These are phyloP conservation scores for Blera fallax DNA, from an alignment of 2,888 invertebrate genomes.

Conservation along the genomic window DNA sequence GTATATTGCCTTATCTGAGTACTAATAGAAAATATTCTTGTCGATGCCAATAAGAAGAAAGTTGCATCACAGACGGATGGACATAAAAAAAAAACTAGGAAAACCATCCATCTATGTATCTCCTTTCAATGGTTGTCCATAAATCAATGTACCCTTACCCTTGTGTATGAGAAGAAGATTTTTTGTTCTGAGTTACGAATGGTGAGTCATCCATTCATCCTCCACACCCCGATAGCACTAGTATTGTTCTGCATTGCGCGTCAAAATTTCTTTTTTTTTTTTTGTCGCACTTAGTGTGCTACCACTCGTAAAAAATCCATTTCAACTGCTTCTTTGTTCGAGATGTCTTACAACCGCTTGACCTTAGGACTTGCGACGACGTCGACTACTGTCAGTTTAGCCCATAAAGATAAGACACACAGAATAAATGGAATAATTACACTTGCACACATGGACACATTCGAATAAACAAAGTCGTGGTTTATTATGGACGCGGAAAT, in stretches of 20 bases:
- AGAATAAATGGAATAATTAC: constrained; percentile 58
- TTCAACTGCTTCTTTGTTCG: constrained; percentile 26
- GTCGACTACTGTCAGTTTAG: constrained; percentile 41
- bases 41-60: not conserved
- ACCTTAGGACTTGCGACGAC: constrained; percentile 53
- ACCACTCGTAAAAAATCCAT: constrained; percentile 35
- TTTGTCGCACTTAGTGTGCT: not conserved
- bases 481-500: constrained; percentile 42
- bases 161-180: not conserved
- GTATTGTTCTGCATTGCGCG: not conserved
- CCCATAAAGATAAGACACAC: constrained; percentile 57
- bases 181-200: not conserved
- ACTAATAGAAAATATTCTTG: not conserved
- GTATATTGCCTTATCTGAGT: not conserved
- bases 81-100: not conserved
- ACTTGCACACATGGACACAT: constrained; percentile 6
- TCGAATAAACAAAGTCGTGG: constrained; percentile 4
- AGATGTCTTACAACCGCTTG: constrained; percentile 43
- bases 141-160: constrained; percentile 10
- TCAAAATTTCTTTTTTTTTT: constrained; percentile 6
- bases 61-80: not conserved
- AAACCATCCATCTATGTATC: not conserved
- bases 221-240: constrained; percentile 5
- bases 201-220: constrained; percentile 23
- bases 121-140: not conserved